Evolutionary conservation across 2,113 vertebrate genomes (phyloP).

Genomic region (Ctenomys sociabilis): DNA sequence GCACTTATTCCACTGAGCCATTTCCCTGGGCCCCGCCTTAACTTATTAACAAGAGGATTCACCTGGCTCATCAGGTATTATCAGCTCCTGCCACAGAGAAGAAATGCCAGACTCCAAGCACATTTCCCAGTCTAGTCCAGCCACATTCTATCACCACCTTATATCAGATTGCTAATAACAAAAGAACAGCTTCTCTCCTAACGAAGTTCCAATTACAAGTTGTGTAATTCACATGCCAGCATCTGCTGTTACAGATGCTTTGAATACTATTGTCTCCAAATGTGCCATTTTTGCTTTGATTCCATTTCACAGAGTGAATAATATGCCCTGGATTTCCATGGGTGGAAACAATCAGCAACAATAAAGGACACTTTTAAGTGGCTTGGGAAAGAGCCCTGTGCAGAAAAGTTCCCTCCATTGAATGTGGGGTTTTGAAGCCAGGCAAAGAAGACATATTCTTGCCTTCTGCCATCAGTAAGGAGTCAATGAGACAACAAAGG

Average conservation of each 20-base stretch:
- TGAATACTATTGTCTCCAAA: not conserved
- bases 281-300: not conserved
- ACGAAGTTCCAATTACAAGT: not conserved
- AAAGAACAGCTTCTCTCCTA: not conserved
- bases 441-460: not conserved
- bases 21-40: too few species aligned
- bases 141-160: not conserved
- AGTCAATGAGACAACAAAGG: not conserved
- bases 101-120: not conserved
- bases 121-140: not conserved
- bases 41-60: not conserved
- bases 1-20: too few species aligned
- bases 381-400: not conserved
- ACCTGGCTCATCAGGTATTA: not conserved
- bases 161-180: conserved; percentile 5
- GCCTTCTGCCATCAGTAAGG: not conserved
- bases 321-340: not conserved
- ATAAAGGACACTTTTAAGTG: not conserved
- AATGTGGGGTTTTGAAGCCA: not conserved
- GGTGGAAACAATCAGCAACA: not conserved
- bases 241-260: not conserved
- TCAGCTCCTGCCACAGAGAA: not conserved
- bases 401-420: not conserved
- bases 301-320: not conserved
- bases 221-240: not conserved